Conservation (phyloP, 1,140 invertebrate genomes). For the Lepidurus apus region DNA sequence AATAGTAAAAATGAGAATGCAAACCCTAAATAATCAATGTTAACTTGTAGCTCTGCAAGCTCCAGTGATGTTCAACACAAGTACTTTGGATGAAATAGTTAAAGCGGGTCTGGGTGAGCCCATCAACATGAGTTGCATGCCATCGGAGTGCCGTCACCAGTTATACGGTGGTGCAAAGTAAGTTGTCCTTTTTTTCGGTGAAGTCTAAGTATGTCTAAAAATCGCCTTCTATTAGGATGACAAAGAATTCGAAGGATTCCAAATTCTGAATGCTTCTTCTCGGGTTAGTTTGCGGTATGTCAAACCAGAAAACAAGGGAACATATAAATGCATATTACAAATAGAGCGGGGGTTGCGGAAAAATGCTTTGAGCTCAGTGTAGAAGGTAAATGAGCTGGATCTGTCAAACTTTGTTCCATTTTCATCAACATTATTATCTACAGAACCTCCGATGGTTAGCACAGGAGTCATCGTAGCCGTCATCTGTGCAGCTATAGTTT, state of each 20-base stretch:
- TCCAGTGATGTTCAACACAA: neutral
- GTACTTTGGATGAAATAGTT: slow-evolving; percentile 27
- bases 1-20: neutral
- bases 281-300: slow-evolving; percentile 31
- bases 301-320: slow-evolving; percentile 24
- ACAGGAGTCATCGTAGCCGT: slow-evolving; percentile 31
- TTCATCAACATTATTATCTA: slow-evolving; percentile 43
- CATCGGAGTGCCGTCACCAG: slow-evolving; percentile 40
- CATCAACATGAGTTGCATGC: slow-evolving; percentile 37
- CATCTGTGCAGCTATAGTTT: slow-evolving; percentile 45
- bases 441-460: slow-evolving; percentile 32
- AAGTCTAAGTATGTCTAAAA: too few species aligned
- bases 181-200: slow-evolving; percentile 29
- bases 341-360: slow-evolving; percentile 23
- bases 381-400: slow-evolving; percentile 41
- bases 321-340: neutral
- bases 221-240: slow-evolving; percentile 28
- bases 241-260: slow-evolving; percentile 5
- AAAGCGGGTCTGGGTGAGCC: slow-evolving; percentile 14
- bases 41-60: slow-evolving; percentile 1
- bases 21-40: neutral
- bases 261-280: slow-evolving; percentile 12
- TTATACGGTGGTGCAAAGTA: slow-evolving; percentile 43
- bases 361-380: slow-evolving; percentile 25
- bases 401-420: slow-evolving; percentile 42